Conservation (phyloP, 2,797 vertebrate genomes). For the Salmo trutta region DNA sequence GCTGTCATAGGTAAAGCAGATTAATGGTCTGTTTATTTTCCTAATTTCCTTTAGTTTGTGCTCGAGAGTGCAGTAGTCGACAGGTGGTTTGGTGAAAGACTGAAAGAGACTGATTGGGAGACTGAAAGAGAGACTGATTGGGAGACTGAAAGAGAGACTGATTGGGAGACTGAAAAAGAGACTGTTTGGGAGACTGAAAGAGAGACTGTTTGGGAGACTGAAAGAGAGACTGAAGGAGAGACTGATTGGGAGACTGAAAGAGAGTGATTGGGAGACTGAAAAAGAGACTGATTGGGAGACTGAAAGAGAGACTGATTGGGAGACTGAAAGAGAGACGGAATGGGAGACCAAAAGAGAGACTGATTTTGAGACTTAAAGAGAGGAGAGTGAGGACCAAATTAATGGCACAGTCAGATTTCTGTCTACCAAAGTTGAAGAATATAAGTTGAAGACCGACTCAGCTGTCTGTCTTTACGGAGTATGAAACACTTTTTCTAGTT, state of each 20-base stretch:
- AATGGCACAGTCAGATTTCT: constrained; percentile 22
- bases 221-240: no score
- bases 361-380: no score
- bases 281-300: no score
- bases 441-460: no score
- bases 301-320: not conserved
- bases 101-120: no score
- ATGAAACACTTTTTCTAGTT: no score
- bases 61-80: constrained; percentile 33
- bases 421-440: constrained; percentile 10
- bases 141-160: not conserved
- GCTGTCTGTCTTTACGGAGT: no score
- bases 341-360: no score
- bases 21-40: constrained; percentile 71
- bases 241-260: no score
- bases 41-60: constrained; percentile 58
- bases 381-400: constrained; percentile 19
- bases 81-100: constrained; percentile 43
- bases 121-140: no score
- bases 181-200: not conserved
- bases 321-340: not conserved
- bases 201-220: no score
- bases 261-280: no score
- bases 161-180: constrained; percentile 11
- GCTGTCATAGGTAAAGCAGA: constrained; percentile 65